These are phyloP conservation scores for Vulpes ferrilata DNA, from an alignment of 2,113 vertebrate species.

Conservation along the genomic window DNA sequence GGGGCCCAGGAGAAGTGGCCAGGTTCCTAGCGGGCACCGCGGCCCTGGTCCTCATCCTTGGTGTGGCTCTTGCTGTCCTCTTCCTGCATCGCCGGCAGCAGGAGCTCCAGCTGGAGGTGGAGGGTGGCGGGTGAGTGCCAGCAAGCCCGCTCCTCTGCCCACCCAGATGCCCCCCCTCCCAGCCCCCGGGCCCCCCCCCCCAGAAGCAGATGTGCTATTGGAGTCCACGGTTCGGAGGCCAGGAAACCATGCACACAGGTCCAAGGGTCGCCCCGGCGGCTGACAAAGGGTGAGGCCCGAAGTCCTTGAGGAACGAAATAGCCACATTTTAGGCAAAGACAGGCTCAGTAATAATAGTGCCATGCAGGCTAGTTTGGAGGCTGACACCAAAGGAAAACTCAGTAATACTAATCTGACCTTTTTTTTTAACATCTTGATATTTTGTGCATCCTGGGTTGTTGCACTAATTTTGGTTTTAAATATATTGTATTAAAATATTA, in stretches of 20 bases:
- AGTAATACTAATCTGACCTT: not conserved
- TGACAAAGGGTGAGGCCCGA: not conserved
- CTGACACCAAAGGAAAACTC: not conserved
- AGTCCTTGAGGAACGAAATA: not conserved
- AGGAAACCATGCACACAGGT: not conserved
- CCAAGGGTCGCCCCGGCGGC: not conserved
- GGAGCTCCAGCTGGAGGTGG: slow-evolving; percentile 87
- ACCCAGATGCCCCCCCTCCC: not conserved
- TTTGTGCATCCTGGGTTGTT: slow-evolving; percentile 44
- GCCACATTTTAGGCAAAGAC: slow-evolving; percentile 10
- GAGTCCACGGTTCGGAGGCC: not conserved
- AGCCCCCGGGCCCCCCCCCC: not conserved
- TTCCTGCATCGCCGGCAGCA: slow-evolving; percentile 91
- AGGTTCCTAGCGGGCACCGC: slow-evolving; percentile 92
- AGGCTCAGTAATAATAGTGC: not conserved
- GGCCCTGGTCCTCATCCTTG: slow-evolving; percentile 89
- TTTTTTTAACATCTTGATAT: not conserved
- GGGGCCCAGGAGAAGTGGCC: slow-evolving; percentile 90
- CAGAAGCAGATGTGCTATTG: not conserved
- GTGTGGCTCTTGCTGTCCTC: slow-evolving; percentile 90
- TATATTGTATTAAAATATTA: not conserved
- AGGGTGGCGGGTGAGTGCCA: slow-evolving; percentile 93
- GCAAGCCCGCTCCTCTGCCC: not conserved
- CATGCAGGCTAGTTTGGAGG: not conserved
- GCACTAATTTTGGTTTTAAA: slow-evolving; percentile 10